Evolutionary conservation across 2,888 invertebrate species (phyloP).

Genomic region (Thumatha senex): DNA sequence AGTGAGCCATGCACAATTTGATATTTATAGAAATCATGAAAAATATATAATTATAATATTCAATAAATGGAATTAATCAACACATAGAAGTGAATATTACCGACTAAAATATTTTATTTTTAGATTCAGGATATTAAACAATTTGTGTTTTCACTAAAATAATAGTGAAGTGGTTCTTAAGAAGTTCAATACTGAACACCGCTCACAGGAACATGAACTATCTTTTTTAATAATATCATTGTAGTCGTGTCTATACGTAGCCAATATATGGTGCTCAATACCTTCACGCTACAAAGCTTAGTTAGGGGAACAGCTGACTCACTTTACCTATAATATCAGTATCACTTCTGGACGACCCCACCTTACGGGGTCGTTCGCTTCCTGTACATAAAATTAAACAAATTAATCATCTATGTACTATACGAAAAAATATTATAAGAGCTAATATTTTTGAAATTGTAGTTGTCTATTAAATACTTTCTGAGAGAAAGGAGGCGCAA

Average conservation of each 20-base stretch:
- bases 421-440: conserved; percentile 58
- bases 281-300: conserved; percentile 28
- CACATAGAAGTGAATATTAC: no score
- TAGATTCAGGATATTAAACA: no score
- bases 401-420: conserved; percentile 50
- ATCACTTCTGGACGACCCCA: conserved; percentile 23
- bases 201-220: no score
- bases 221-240: background rate
- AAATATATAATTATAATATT: no score
- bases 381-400: conserved; percentile 50
- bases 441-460: conserved; percentile 74
- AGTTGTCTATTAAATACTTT: conserved; percentile 54
- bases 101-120: no score
- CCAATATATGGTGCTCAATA: conserved; percentile 56
- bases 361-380: conserved; percentile 46
- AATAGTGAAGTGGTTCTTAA: no score
- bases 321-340: conserved; percentile 33
- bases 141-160: no score
- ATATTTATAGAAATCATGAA: no score
- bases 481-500: conserved; percentile 38
- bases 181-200: no score
- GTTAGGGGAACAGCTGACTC: conserved; percentile 44
- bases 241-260: conserved; percentile 21
- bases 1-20: no score
- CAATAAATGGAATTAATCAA: no score